These are phyloP conservation scores for Tenthredo scrophulariae DNA, from an alignment of 2,888 invertebrate genomes.

Conservation along the genomic window DNA sequence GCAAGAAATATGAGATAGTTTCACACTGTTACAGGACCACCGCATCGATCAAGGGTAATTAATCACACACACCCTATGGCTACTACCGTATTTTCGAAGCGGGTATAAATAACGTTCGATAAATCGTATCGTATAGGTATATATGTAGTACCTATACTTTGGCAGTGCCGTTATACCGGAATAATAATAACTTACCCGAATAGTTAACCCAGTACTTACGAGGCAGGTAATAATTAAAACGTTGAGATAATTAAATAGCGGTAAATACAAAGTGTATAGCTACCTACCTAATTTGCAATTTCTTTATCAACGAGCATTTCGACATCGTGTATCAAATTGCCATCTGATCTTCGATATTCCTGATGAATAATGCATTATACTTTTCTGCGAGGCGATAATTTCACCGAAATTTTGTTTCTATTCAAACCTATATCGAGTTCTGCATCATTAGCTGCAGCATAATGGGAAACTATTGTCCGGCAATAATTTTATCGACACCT, in stretches of 20 bases:
- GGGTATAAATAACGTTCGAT: neutral
- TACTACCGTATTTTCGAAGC: conserved; percentile 30
- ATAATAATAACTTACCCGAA: conserved; percentile 6
- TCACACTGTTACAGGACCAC: neutral
- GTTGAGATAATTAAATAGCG: conserved; percentile 42
- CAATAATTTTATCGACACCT: neutral
- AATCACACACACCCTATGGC: neutral
- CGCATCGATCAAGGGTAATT: neutral
- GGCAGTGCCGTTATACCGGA: neutral
- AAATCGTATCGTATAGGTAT: conserved; percentile 3
- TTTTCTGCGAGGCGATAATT: neutral
- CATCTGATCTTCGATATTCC: neutral
- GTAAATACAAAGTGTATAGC: conserved; percentile 5
- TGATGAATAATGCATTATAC: neutral
- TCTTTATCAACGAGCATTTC: conserved; percentile 5
- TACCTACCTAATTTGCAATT: conserved; percentile 15
- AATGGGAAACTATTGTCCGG: neutral
- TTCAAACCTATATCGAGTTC: neutral
- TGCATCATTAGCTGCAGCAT: neutral
- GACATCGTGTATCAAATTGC: neutral
- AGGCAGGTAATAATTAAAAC: conserved; percentile 23
- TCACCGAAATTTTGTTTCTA: neutral
- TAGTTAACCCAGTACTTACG: conserved; percentile 1
- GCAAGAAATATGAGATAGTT: neutral
- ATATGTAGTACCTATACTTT: neutral